Evolutionary conservation across 1,140 invertebrate genomes (phyloP).

Genomic region (Ips typographus): DNA sequence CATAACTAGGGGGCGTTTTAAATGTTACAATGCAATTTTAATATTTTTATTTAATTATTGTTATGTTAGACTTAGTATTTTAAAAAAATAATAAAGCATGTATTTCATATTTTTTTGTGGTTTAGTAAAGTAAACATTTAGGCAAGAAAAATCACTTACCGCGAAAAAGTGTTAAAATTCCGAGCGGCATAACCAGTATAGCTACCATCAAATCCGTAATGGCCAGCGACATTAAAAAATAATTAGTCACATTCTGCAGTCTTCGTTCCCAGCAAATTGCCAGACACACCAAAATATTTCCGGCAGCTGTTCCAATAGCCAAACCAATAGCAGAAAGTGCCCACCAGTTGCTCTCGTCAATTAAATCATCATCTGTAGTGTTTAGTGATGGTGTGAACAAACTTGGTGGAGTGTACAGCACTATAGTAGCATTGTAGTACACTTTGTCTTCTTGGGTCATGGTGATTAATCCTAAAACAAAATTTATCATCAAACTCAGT

Average conservation of each 20-base stretch:
- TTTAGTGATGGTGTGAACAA: background rate
- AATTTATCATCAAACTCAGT: no score
- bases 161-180: constrained; percentile 74
- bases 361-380: background rate
- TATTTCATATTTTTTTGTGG: no score
- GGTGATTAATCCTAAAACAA: background rate
- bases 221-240: constrained; percentile 93
- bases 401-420: constrained; percentile 5
- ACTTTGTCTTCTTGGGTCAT: constrained; percentile 15
- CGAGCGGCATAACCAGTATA: constrained; percentile 87
- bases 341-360: constrained; percentile 66
- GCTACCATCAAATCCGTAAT: constrained; percentile 94
- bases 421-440: constrained; percentile 18
- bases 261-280: constrained; percentile 86
- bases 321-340: constrained; percentile 74
- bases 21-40: no score
- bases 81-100: no score
- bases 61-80: no score
- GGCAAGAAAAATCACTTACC: constrained; percentile 57
- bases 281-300: constrained; percentile 91
- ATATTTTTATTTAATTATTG: no score
- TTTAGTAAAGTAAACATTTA: no score
- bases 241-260: constrained; percentile 94
- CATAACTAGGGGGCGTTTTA: no score
- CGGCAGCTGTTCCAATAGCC: constrained; percentile 83